A percentile compares a stretch with the other conserved stretches of the same genome.
phyloP scores from a whole-genome alignment of 2,797 vertebrate genomes.

The Sebastes goodei region DNA sequence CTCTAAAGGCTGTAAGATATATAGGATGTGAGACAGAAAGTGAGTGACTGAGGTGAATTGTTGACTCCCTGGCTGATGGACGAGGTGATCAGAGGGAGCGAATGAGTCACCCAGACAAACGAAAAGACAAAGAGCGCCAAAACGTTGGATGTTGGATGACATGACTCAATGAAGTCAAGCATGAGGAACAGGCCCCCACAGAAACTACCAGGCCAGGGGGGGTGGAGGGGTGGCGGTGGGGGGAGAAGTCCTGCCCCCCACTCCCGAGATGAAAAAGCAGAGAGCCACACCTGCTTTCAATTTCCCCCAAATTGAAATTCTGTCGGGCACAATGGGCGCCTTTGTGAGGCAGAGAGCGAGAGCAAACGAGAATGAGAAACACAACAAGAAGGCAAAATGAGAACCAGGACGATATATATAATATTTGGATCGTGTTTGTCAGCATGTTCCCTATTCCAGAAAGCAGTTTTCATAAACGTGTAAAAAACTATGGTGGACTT shows the following conservation, averaged over 20 bases:
- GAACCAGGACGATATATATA: conserved; percentile 13
- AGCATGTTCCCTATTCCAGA: not conserved
- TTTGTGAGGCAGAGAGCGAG: conserved; percentile 62
- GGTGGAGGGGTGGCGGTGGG: not conserved
- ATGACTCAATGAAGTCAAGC: conserved; percentile 43
- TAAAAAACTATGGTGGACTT: not conserved
- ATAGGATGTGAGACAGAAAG: not conserved
- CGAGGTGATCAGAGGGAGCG: not conserved
- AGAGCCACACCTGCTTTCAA: conserved; percentile 79
- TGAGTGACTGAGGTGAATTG: not conserved
- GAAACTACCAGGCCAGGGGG: conserved; percentile 5
- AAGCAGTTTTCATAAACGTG: not conserved
- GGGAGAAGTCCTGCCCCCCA: not conserved
- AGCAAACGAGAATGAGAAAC: conserved; percentile 8
- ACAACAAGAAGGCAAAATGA: conserved; percentile 23
- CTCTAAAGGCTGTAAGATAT: not conserved
- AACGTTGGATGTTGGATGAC: conserved; percentile 2
- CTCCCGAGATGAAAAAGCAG: conserved; percentile 38
- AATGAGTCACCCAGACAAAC: conserved; percentile 19
- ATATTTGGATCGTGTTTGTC: conserved; percentile 9
- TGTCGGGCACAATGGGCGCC: conserved; percentile 72
- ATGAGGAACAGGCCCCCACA: conserved; percentile 20
- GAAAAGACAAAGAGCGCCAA: not conserved
- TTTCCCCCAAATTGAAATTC: conserved; percentile 75
- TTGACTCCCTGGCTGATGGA: conserved; percentile 27